Percentiles rank a stretch among this genome's conserved stretches.
Conservation (phyloP, 2,888 invertebrate genomes). For the Stenolophus ochropezus region DNA sequence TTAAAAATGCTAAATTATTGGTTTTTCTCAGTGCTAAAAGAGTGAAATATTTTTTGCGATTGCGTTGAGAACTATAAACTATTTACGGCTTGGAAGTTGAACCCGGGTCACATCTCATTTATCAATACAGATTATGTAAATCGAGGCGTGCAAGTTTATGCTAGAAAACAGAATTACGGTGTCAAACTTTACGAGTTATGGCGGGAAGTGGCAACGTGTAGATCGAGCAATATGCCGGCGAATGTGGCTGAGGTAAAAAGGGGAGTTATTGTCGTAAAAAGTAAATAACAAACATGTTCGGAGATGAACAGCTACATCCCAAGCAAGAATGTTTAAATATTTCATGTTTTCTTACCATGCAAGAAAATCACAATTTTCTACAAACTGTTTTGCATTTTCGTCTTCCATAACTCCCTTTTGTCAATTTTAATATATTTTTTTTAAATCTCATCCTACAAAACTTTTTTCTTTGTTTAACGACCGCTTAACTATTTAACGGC, state of each 20-base stretch:
- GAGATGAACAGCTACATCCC: background rate
- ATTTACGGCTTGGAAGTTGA: conserved; percentile 2
- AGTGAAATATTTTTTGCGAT: background rate
- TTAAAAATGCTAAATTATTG: background rate
- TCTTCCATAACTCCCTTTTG: too few relatives aligned
- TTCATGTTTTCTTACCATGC: background rate
- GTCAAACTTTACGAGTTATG: conserved; percentile 33
- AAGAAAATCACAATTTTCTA: too few relatives aligned
- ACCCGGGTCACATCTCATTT: conserved; percentile 20
- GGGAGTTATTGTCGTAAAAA: conserved; percentile 6
- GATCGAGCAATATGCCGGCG: conserved; percentile 8
- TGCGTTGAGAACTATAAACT: background rate
- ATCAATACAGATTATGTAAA: conserved; percentile 43
- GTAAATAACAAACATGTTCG: conserved; percentile 11
- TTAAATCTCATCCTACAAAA: too few relatives aligned
- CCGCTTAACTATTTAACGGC: too few relatives aligned
- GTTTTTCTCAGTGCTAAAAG: background rate
- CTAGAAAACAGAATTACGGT: conserved; percentile 37
- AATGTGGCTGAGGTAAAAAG: background rate
- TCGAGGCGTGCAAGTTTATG: conserved; percentile 34
- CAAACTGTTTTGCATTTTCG: too few relatives aligned
- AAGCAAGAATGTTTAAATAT: background rate
- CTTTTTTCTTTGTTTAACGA: too few relatives aligned
- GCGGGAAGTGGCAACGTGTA: conserved; percentile 11
- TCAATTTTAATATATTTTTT: too few relatives aligned